Evolutionary conservation across 2,797 vertebrate genomes (phyloP).

Genomic region (Lates japonicus): DNA sequence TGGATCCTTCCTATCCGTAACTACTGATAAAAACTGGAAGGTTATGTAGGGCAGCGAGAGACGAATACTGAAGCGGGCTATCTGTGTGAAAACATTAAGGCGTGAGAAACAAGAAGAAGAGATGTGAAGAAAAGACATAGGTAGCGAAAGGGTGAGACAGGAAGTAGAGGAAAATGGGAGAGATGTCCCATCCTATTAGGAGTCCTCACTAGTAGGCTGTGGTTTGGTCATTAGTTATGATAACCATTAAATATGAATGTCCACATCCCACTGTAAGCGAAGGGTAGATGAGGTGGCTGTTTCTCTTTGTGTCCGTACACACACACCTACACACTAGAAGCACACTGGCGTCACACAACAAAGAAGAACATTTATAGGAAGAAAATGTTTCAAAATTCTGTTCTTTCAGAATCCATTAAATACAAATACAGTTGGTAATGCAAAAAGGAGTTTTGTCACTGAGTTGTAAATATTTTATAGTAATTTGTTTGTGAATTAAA

Average conservation of each 20-base stretch:
- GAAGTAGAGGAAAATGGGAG: constrained; percentile 31
- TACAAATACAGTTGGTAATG: not conserved
- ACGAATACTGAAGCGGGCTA: constrained; percentile 5
- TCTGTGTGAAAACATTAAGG: constrained; percentile 5
- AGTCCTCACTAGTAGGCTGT: constrained; percentile 59
- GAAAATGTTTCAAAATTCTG: not conserved
- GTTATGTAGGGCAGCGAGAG: not conserved
- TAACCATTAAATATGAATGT: constrained; percentile 75
- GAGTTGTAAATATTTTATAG: not conserved
- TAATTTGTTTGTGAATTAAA: not conserved
- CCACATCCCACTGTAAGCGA: constrained; percentile 50
- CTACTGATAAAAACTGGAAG: constrained; percentile 8
- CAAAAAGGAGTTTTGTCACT: not conserved
- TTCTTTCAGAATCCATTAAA: not conserved
- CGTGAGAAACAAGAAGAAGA: too few species aligned
- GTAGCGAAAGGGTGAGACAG: not conserved
- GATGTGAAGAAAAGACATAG: too few species aligned
- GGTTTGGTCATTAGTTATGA: constrained; percentile 78
- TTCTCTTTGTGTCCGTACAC: not conserved
- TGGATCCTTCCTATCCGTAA: not conserved
- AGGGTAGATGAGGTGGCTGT: constrained; percentile 45
- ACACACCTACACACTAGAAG: too few species aligned
- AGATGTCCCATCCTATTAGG: constrained; percentile 53
- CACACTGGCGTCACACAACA: too few species aligned
- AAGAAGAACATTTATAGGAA: not conserved